A percentile compares a stretch with the other conserved stretches of the same genome.
Conservation (phyloP, 2,113 vertebrate species). For the Lepisosteus osseus region DNA sequence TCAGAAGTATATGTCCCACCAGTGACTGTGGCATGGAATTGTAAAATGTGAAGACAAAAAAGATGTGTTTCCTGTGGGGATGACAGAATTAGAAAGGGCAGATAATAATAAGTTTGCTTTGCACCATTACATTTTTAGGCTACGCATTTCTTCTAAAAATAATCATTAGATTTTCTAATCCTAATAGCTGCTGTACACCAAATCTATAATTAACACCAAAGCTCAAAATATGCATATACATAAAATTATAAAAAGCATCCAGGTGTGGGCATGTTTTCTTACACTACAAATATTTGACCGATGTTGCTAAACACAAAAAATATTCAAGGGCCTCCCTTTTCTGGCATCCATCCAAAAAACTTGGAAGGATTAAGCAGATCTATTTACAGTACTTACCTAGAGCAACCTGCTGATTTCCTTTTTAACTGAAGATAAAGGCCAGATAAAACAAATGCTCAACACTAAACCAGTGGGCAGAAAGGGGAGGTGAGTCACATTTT, state of each 20-base stretch:
- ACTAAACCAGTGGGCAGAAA: background rate
- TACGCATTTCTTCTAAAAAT: slow-evolving; percentile 34
- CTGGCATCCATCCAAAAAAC: slow-evolving; percentile 27
- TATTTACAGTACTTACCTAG: slow-evolving; percentile 3
- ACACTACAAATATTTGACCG: slow-evolving; percentile 27
- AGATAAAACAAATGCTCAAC: background rate
- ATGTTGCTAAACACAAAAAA: slow-evolving; percentile 30
- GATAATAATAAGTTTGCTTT: slow-evolving; percentile 43
- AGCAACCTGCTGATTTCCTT: slow-evolving; percentile 1
- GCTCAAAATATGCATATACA: background rate
- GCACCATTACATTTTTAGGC: slow-evolving; percentile 49
- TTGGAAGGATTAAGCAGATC: slow-evolving; percentile 29
- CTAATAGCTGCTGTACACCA: background rate
- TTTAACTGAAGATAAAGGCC: background rate
- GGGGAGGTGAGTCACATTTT: background rate
- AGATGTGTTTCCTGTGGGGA: slow-evolving; percentile 33
- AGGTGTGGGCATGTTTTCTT: slow-evolving; percentile 29
- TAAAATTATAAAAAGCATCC: background rate
- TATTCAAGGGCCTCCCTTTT: slow-evolving; percentile 11
- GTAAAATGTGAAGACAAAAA: slow-evolving; percentile 38
- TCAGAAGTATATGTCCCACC: slow-evolving; percentile 83
- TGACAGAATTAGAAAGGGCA: slow-evolving; percentile 32
- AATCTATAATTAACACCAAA: slow-evolving; percentile 19
- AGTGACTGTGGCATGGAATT: slow-evolving; percentile 61
- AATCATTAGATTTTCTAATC: slow-evolving; percentile 21